Evolutionary conservation across 2,888 invertebrate species (phyloP), one percentile per base, ranked within the genome.

Genomic region (Tachina grossa): DNA sequence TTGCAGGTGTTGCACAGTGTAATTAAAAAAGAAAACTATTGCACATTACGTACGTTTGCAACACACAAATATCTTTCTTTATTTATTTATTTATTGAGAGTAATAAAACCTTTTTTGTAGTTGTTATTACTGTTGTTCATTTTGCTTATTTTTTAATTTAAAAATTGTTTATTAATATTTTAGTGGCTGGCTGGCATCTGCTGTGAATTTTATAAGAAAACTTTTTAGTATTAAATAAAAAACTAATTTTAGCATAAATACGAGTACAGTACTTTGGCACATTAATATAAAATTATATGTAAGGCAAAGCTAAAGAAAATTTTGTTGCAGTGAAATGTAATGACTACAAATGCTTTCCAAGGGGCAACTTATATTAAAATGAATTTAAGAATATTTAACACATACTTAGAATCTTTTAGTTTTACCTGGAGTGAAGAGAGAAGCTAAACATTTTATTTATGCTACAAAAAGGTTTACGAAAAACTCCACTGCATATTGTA

Each of bases 81-180:
- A 57, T 71, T 71, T 71, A 82, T 75, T 75, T 63, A 31, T 31
- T 31, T 31, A 79, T 69, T 68, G 61, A 63, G 75, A 81, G 69
- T 69, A 61, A 55, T 22, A 55, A 75, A 53, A n/a, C 9, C 4
- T 66, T 76, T 53, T 31, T 47, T 0, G 10, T 65, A 14, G 59
- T 74, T 63, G n/a, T n/a, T 65, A 39, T 47, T 47, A 47, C 22
- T 47, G 51, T 2, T 14, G 19, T 53, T 41, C 22, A 41, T 61
- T 61, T 74, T 61, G 8, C 22, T 61, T 61, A 16, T 41, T 14
- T 45, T 14, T 61, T 39, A 19, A 19, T 74, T 45, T 43, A 14
- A 51, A 66, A 66, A 9, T 45, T 53, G 9, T 9, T 4, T 10
- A 16, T 41, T 11, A 19, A 19, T 63, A 63, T 45, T 55, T 55